Base-by-base conservation (phyloP, 2,113 vertebrate genomes). In the Eclectus roratus region DNA sequence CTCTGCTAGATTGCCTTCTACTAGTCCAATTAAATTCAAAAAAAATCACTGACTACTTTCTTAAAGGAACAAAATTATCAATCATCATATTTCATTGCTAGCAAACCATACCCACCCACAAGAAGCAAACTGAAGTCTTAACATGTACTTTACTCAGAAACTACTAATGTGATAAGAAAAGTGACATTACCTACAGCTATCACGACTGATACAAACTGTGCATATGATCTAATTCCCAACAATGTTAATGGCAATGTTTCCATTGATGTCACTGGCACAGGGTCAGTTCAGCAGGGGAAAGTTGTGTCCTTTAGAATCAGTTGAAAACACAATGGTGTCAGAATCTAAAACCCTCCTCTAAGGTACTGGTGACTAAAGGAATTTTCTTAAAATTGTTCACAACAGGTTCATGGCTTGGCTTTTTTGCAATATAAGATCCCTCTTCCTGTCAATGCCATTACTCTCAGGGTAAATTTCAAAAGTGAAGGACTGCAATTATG, bases 1-100 rank as follows among this genome's bases (percentile, higher is more conserved):
- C 76, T 93, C 84, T 92, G 50, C 81, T 97, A 69, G 83, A 89
- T 96, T 96, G 90, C 92, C 56, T 90, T 91, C 84, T 91, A 69
- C 47, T 85, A 79, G 69, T 88, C 65, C 80, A 96, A 87, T 95
- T 92, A 94, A 95, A 88, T 95, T 93, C 27, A 61, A 28, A 79
- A 96, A 96, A 94, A 93, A 85, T 35, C 60, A 93, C 60, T 79
- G 84, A 78, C 77, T 92, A 66, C 80, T 91, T 96, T 89, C 84
- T 53, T 43, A 87, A 84, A 97, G 74, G 68, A 85, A 85, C 43
- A 88, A 94, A 49, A 88, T 91, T 82, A 90, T 91, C 6, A 10
- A 78, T 73, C 31, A 77, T 84, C 60, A 70, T 90, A 83, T 88
- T 91, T 73, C 58, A 53, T 20, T 68, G 81, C 14, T 86, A 20